Conservation (phyloP, 2,888 invertebrate genomes). For the Yponomeuta cagnagella region DNA sequence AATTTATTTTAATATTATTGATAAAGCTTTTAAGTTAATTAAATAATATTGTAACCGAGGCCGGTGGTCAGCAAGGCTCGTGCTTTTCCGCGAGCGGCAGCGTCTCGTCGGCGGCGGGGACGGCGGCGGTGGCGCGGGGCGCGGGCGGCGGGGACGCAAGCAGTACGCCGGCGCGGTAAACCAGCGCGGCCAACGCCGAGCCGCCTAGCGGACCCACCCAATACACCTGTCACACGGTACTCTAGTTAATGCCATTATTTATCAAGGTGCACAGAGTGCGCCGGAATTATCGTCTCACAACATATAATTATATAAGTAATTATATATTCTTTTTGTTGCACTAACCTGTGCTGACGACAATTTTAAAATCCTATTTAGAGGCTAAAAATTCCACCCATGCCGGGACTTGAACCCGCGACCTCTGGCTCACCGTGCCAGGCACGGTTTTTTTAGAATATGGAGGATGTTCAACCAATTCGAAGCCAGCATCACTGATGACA, state of each 20-base stretch:
- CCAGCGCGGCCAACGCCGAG: constrained; percentile 44
- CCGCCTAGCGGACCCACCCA: constrained; percentile 60
- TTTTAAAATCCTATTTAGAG: too few species aligned
- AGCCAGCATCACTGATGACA: too few species aligned
- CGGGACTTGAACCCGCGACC: too few species aligned
- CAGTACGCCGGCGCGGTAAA: constrained; percentile 41
- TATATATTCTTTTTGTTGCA: too few species aligned
- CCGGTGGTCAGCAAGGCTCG: not conserved
- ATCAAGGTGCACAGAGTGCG: not conserved
- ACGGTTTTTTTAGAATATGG: too few species aligned
- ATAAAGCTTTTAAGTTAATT: not conserved
- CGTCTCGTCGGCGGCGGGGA: constrained; percentile 39
- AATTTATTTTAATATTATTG: not conserved
- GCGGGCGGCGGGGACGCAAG: constrained; percentile 39
- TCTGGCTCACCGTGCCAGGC: too few species aligned
- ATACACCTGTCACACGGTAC: constrained; percentile 61
- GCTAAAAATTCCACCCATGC: too few species aligned
- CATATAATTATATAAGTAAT: too few species aligned
- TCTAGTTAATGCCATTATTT: not conserved
- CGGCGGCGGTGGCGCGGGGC: constrained; percentile 66
- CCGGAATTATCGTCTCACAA: not conserved
- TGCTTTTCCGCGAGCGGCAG: constrained; percentile 67
- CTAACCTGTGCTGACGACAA: too few species aligned
- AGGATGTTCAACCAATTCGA: too few species aligned
- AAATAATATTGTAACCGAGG: not conserved